Conservation (phyloP, 2,797 vertebrate species). For the Acanthurus tractus region DNA sequence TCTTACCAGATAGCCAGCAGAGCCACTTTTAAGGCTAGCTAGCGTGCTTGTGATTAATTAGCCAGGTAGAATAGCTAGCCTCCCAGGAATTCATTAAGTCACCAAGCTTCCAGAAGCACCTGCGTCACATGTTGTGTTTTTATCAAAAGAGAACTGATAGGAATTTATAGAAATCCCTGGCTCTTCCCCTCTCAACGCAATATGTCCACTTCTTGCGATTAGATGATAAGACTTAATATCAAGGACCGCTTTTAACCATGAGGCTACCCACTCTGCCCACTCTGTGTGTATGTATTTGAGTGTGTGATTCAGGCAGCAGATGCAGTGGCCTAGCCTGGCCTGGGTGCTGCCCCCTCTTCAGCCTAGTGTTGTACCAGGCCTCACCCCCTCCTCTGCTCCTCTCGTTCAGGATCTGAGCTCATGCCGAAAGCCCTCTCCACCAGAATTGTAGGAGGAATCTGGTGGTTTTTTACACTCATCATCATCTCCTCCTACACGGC, state of each 20-base stretch:
- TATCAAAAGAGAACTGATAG: too few relatives aligned
- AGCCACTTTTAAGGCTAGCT: too few relatives aligned
- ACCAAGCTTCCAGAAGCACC: too few relatives aligned
- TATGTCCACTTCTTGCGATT: too few relatives aligned
- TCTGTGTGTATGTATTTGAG: conserved; percentile 37
- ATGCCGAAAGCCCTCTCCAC: conserved; percentile 99
- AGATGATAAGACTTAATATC: not conserved
- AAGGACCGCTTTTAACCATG: conserved; percentile 26
- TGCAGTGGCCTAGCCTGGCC: conserved; percentile 45
- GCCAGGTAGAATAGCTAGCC: too few relatives aligned
- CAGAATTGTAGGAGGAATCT: conserved; percentile 99
- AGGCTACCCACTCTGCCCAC: conserved; percentile 68
- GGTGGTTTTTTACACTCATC: conserved; percentile 99
- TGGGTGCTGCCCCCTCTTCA: conserved; percentile 63
- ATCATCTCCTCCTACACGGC: conserved; percentile 99
- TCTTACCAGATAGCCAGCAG: too few relatives aligned
- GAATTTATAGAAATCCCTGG: too few relatives aligned
- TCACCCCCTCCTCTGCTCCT: conserved; percentile 77
- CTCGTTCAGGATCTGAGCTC: conserved; percentile 97
- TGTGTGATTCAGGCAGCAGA: conserved; percentile 53
- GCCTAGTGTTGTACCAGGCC: conserved; percentile 22
- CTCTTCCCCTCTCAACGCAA: too few relatives aligned
- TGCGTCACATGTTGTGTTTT: too few relatives aligned
- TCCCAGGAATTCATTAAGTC: too few relatives aligned
- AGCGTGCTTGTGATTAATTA: too few relatives aligned